Base-by-base conservation (phyloP, 2,797 vertebrate genomes). In the Sebastiscus tertius region DNA sequence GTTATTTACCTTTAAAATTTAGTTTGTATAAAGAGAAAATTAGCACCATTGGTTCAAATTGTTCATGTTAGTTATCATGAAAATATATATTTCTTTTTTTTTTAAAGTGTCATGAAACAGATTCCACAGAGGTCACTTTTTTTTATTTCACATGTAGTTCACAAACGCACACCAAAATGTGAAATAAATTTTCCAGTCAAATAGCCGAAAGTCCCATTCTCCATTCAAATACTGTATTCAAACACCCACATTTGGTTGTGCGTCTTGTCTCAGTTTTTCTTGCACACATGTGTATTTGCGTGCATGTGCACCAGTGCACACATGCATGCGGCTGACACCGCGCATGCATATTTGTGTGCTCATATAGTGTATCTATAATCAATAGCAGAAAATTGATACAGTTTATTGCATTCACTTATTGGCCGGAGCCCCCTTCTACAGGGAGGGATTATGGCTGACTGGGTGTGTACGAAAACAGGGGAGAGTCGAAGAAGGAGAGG, bases 401-500 rank as follows among this genome's bases (percentile, higher is more conserved):
- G 86, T 92, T 91, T 94, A 92, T 93, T 90, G 85, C 86, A 80
- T 92, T 90, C 81, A 90, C 83, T 92, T 94, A 92, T 91, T 93
- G 92, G 88, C 87, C 84, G 72, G 81, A 91, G 83, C 83, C 75
- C 63, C 63, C 79, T 87, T 93, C 81, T 84, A 84, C 83, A 81
- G 87, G 92, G 91, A 91, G 92, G 92, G 91, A 92, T 94, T 94
- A 94, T 90, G 92, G 92, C 91, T 81, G 86, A 83, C 89, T 87
- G 93, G 93, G 93, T 94, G 94, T 94, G 92, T 91, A 86, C 74
- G 75, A 92, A 92, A 89, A 92, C 85, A 85, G 80, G 78, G 82
- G 77, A 84, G 89, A 93, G 89, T 79, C 73, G 80, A 84, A 86
- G 86, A 93, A 85, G 81, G 84, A 85, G 84, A 87, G 55, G 68